phyloP scores from a whole-genome alignment of 1,140 invertebrate species.

The Panagrolaimus sp. region DNA sequence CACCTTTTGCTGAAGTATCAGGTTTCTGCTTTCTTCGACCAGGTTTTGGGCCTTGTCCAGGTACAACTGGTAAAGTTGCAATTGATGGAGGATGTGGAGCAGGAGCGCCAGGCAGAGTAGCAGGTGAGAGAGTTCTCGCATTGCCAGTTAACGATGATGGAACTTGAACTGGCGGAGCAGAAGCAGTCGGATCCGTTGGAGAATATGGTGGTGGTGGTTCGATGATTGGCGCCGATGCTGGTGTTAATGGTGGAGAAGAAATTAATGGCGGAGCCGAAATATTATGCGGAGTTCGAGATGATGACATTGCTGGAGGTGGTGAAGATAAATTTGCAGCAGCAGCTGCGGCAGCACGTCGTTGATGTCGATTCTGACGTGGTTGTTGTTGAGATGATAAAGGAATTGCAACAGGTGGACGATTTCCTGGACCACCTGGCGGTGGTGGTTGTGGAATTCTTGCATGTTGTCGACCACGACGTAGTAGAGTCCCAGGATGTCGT shows the following conservation, averaged over 20 bases:
- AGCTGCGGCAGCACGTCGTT: slow-evolving; percentile 27
- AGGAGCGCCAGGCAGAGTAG: slow-evolving; percentile 30
- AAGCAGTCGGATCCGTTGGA: slow-evolving; percentile 10
- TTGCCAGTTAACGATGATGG: neutral
- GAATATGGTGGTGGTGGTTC: slow-evolving; percentile 52
- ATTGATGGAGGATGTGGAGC: slow-evolving; percentile 30
- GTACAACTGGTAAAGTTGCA: slow-evolving; percentile 18
- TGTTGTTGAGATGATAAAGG: neutral
- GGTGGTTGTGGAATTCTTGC: slow-evolving; percentile 8
- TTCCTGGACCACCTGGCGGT: neutral
- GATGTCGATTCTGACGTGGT: slow-evolving; percentile 16
- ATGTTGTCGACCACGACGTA: slow-evolving; percentile 15
- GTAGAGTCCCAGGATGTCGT: slow-evolving; percentile 49
- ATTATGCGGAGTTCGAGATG: too few species aligned
- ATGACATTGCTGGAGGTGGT: too few species aligned
- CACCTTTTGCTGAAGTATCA: neutral
- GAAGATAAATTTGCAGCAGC: slow-evolving; percentile 9
- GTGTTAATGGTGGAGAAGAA: slow-evolving; percentile 22
- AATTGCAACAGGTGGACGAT: neutral
- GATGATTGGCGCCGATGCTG: slow-evolving; percentile 26
- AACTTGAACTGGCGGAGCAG: neutral
- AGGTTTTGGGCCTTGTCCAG: slow-evolving; percentile 25
- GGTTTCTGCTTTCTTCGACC: slow-evolving; percentile 25
- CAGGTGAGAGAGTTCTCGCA: slow-evolving; percentile 14
- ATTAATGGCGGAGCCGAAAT: slow-evolving; percentile 42